A percentile compares a stretch with the other conserved stretches of the same genome.
Evolutionary conservation across 1,140 invertebrate species (phyloP).

Genomic region (Phocides pigmalion): DNA sequence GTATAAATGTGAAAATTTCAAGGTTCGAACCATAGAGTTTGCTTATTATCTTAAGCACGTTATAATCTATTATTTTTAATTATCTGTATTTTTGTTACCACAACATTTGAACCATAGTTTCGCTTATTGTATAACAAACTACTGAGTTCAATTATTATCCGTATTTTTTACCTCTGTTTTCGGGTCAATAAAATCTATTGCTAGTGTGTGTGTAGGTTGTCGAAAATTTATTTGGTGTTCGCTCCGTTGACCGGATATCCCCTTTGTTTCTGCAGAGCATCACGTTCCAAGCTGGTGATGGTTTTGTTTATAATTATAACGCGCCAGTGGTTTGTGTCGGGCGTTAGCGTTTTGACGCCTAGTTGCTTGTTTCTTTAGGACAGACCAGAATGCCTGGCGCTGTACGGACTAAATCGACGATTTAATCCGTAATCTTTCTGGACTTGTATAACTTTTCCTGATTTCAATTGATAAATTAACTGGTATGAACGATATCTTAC

Average conservation of each 20-base stretch:
- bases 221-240: conserved; percentile 23
- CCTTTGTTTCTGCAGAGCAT: conserved; percentile 57
- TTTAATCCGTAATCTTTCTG: neutral
- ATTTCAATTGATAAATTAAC: too few species aligned
- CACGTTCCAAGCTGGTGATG: conserved; percentile 58
- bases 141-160: neutral
- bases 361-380: conserved; percentile 40
- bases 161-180: neutral
- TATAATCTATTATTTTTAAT: too few species aligned
- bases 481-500: too few species aligned
- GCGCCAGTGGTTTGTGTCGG: conserved; percentile 37
- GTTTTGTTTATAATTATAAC: conserved; percentile 63
- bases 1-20: too few species aligned
- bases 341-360: conserved; percentile 45
- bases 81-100: too few species aligned
- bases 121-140: neutral
- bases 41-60: too few species aligned
- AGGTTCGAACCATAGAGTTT: too few species aligned
- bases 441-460: neutral
- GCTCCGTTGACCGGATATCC: conserved; percentile 55
- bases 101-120: too few species aligned
- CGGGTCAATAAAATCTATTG: neutral
- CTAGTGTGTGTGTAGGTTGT: neutral
- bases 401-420: too few species aligned
- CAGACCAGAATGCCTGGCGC: neutral